phyloP scores from a whole-genome alignment of 2,888 invertebrate genomes.

The Sinohyriopsis cumingii region DNA sequence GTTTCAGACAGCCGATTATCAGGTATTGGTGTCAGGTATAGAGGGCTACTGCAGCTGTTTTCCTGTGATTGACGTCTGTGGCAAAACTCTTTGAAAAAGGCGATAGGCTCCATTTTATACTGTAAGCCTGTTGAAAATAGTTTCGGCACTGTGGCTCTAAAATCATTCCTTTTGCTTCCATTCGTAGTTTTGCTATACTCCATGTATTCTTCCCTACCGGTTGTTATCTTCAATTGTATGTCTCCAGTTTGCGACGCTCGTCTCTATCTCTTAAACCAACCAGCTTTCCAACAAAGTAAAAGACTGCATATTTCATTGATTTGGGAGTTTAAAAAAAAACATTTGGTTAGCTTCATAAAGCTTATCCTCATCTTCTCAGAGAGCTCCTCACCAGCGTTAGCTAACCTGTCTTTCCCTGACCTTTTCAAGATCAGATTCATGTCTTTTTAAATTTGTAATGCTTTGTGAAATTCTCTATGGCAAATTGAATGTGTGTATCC shows the following conservation, averaged over 20 bases:
- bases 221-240: background rate
- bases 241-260: background rate
- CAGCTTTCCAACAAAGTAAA: background rate
- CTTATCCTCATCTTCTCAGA: background rate
- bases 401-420: background rate
- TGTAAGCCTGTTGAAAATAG: background rate
- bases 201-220: background rate
- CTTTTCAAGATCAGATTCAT: background rate
- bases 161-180: background rate
- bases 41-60: background rate
- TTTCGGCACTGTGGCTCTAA: background rate
- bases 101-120: background rate
- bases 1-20: background rate
- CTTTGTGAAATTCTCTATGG: background rate
- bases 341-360: constrained; percentile 4
- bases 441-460: background rate
- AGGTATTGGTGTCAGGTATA: constrained; percentile 1
- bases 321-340: background rate
- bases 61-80: background rate
- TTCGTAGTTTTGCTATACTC: background rate
- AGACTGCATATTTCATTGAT: background rate
- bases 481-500: constrained; percentile 1
- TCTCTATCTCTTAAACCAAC: background rate
- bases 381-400: background rate
- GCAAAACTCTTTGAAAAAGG: background rate